Evolutionary conservation across 2,797 vertebrate genomes (phyloP), one percentile per base, ranked within the genome.

Genomic region (Fistularia commersonii): DNA sequence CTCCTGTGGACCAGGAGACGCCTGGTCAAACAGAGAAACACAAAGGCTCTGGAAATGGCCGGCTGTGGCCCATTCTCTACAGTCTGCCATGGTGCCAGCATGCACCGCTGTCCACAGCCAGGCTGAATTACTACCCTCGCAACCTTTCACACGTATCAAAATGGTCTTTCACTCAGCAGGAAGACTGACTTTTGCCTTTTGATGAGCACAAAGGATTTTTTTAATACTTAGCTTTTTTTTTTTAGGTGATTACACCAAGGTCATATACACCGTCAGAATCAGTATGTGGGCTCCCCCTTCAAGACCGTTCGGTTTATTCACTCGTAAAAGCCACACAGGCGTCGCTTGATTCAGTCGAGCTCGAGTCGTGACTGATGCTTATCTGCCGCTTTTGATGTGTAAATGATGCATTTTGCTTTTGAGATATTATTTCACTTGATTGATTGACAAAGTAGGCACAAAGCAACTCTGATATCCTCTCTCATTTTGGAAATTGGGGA

Each of bases 21-120:
- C 84, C 85, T 88, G 83, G 84, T 87, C 84, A 87, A 87, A 89
- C 84, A 88, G 82, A 86, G 80, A 70, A 74, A 75, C 79, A 87
- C 84, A 88, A 87, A 81, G 69, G 74, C 75, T 66, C 66, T 79
- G 81, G 76, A 81, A 84, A 79, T 52, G 59, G 63, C 75, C 69
- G 69, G 68, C 74, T 45, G 1, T 51, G 62, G 81, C 74, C 81
- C 75, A 75, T 85, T 89, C 79, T 81, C 83, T 79, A 78, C 78
- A 78, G 78, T 77, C 80, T 79, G 70, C 79, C 49, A 45, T 57
- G 68, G 71, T 82, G 80, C 83, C 84, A 86, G 54, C 75, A 69
- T 64, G 39, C 71, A 73, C 50, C 76, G 83, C 81, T 79, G 79
- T 80, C 65, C 69, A 63, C 66, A 46, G 70, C 77, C 55, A 23